These are phyloP conservation scores for Steinernema scapterisci DNA, from an alignment of 2,888 invertebrate genomes.

Conservation along the genomic window DNA sequence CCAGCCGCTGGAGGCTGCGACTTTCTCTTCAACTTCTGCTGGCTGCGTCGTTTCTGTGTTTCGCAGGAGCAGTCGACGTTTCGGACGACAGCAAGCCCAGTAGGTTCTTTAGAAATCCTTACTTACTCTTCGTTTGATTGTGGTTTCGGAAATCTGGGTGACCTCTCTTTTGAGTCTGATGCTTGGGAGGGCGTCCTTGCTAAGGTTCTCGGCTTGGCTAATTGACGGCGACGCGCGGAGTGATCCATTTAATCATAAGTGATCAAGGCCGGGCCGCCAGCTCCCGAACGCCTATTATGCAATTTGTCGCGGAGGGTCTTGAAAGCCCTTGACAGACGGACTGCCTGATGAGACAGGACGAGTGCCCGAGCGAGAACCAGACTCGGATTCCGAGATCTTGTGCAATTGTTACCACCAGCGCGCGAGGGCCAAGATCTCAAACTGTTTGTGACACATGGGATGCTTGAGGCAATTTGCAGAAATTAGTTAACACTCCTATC, in stretches of 20 bases:
- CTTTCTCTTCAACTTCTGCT: not conserved
- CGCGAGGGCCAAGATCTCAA: not conserved
- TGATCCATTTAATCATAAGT: constrained; percentile 32
- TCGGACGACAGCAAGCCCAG: constrained; percentile 6
- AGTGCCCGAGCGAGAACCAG: not conserved
- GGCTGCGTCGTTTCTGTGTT: not conserved
- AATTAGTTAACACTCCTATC: constrained; percentile 8
- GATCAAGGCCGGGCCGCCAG: constrained; percentile 30
- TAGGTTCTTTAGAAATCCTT: not conserved
- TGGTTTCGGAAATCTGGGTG: not conserved
- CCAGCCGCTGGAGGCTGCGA: constrained; percentile 11
- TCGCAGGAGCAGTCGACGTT: not conserved
- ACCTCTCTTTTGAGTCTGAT: not conserved
- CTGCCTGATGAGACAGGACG: constrained; percentile 23
- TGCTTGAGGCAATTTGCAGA: constrained; percentile 13
- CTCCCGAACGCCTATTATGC: constrained; percentile 30
- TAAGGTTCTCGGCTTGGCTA: not conserved
- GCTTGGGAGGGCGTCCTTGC: not conserved
- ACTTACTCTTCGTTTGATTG: not conserved
- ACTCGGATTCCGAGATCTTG: not conserved
- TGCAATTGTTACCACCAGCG: constrained; percentile 26
- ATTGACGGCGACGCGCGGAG: constrained; percentile 26
- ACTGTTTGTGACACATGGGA: constrained; percentile 29
- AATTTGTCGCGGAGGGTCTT: constrained; percentile 30
- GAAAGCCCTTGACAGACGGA: constrained; percentile 28